Evolutionary conservation across 1,140 invertebrate genomes (phyloP), one percentile per base, ranked within the genome.

Genomic region (Drosophila nigrodunni): DNA sequence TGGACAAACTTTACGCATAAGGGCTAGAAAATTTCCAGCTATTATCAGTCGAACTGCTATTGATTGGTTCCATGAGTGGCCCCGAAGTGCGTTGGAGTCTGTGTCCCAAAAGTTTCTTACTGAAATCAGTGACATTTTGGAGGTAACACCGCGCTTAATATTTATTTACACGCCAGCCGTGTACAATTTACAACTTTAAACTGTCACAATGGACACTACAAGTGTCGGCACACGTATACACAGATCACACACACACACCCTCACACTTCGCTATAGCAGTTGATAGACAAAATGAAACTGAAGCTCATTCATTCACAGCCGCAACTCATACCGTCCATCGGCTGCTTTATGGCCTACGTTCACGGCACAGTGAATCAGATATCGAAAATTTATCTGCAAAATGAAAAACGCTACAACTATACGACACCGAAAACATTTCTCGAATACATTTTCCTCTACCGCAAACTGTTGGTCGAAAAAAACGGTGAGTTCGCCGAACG

Each of bases 61-160:
- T 61, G 96, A 99, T 92, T 99, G 98, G 98, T 99, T 99, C 92
- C 97, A 99, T 91, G 97, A 98, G 93, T 99, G 98, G 98, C 98
- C 98, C 1, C 94, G 95, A 90, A 95, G 97, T 82, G 98, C 98
- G 9, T 92, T 99, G 62, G 94, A 97, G 82, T 98, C 97, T 47
- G 98, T 99, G 1, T 98, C 97, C 44, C 94, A 94, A 67, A 94
- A 96, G 79, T 99, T 99, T 92, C 93, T 99, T 39, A 93, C 94
- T 46, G 96, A 97, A 92, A 95, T 97, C 30, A 94, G 74, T 34
- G 94, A 95, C 67, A 94, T 95, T 44, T 91, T 98, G 64, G 95
- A 95, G 58, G 95, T 96, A 82, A 82, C 93, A 50, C 30, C 21
- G 18, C 3, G 15, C 72, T 18, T 15, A 18, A 21, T 30, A 50